phyloP scores from a whole-genome alignment of 2,888 invertebrate species.

The Chaetoderma sp. region DNA sequence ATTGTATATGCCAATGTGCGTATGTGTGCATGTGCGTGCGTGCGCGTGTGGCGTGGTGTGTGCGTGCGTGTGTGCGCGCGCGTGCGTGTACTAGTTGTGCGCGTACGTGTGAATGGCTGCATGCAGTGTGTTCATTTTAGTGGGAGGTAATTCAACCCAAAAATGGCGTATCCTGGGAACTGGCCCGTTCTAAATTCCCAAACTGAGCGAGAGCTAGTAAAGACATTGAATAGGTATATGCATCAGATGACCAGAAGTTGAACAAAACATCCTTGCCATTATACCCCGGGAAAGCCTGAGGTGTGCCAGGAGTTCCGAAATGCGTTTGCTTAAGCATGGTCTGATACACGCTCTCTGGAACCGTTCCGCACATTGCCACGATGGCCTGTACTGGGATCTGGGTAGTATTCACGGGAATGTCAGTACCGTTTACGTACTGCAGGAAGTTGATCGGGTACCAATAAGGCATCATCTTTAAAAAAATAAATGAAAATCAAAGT shows the following conservation, averaged over 20 bases:
- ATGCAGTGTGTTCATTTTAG: too few species aligned
- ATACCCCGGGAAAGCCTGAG: constrained; percentile 49
- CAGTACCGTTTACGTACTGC: constrained; percentile 40
- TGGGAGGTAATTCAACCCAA: too few species aligned
- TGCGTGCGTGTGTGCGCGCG: too few species aligned
- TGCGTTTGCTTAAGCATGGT: constrained; percentile 35
- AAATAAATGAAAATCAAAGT: background rate
- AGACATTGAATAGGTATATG: constrained; percentile 53
- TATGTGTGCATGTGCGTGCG: too few species aligned
- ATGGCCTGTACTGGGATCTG: constrained; percentile 25
- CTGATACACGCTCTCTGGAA: constrained; percentile 41
- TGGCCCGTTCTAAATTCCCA: too few species aligned
- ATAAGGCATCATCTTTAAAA: constrained; percentile 41
- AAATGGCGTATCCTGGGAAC: too few species aligned
- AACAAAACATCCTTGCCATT: constrained; percentile 46
- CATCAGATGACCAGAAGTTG: constrained; percentile 55
- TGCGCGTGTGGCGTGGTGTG: too few species aligned
- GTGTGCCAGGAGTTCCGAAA: constrained; percentile 33
- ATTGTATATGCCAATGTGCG: too few species aligned
- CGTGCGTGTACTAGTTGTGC: too few species aligned
- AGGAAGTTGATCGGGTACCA: constrained; percentile 43
- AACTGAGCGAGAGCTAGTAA: constrained; percentile 49
- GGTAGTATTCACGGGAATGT: constrained; percentile 22
- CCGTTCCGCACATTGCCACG: constrained; percentile 45
- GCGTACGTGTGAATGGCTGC: too few species aligned